Evolutionary conservation across 2,797 vertebrate genomes (phyloP).

Genomic region (Antrozous pallidus): DNA sequence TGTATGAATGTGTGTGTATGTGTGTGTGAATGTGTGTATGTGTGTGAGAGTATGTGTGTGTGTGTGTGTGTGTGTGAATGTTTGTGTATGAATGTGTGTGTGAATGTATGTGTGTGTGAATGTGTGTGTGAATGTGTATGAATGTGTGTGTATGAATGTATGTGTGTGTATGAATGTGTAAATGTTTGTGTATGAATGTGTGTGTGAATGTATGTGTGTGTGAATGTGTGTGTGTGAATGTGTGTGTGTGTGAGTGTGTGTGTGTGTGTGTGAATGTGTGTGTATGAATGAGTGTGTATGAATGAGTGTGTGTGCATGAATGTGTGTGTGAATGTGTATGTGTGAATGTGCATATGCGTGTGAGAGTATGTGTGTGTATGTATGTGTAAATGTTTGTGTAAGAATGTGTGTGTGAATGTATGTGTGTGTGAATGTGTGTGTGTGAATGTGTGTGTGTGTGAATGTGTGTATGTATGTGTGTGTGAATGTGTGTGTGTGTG

Average conservation of each 20-base stretch:
- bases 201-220: not conserved
- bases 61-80: rapidly evolving
- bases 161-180: not conserved
- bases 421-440: no score
- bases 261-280: no score
- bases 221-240: not conserved
- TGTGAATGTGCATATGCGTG: rapidly evolving
- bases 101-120: no score
- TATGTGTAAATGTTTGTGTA: rapidly evolving
- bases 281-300: not conserved
- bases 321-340: not conserved
- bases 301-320: no score
- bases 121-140: not conserved
- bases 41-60: not conserved
- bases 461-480: not conserved
- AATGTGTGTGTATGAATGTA: rapidly evolving
- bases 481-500: not conserved
- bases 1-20: not conserved
- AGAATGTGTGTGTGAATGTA: not conserved
- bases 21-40: no score
- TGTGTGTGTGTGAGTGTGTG: not conserved
- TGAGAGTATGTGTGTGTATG: no score
- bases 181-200: no score
- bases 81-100: no score
- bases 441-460: not conserved